phyloP scores from a whole-genome alignment of 1,140 invertebrate species.

The Procambarus clarkii region DNA sequence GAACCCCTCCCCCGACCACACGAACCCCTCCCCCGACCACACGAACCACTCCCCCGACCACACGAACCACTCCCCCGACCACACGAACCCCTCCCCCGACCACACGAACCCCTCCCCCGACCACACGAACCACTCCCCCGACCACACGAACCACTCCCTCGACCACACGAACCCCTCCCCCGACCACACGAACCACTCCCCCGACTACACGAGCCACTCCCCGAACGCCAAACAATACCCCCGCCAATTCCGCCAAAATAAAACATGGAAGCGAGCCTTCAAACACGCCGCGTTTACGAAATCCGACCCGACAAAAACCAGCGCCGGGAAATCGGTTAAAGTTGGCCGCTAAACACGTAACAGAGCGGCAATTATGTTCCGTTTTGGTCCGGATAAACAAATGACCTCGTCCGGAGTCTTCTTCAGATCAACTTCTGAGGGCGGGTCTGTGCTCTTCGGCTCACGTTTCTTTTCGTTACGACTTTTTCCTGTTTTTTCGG shows the following conservation, averaged over 20 bases:
- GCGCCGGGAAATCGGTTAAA: neutral
- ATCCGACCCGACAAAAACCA: slow-evolving; percentile 8
- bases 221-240: neutral
- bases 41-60: too few species aligned
- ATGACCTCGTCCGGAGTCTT: neutral
- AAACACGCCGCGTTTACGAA: slow-evolving; percentile 23
- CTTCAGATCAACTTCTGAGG: neutral
- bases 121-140: too few species aligned
- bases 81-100: too few species aligned
- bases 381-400: slow-evolving; percentile 35
- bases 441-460: neutral
- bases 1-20: too few species aligned
- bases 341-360: slow-evolving; percentile 27
- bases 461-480: neutral
- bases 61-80: too few species aligned
- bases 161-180: too few species aligned
- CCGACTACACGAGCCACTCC: too few species aligned
- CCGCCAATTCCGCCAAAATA: neutral
- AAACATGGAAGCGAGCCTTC: neutral
- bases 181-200: too few species aligned
- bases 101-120: too few species aligned
- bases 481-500: neutral
- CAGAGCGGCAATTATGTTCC: slow-evolving; percentile 38
- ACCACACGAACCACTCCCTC: too few species aligned
- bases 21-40: too few species aligned